Percentiles rank a stretch among this genome's conserved stretches.
Conservation (phyloP, 37 sponge, comb jelly and placozoan species). For the Chondrilla cf. caribensis region DNA sequence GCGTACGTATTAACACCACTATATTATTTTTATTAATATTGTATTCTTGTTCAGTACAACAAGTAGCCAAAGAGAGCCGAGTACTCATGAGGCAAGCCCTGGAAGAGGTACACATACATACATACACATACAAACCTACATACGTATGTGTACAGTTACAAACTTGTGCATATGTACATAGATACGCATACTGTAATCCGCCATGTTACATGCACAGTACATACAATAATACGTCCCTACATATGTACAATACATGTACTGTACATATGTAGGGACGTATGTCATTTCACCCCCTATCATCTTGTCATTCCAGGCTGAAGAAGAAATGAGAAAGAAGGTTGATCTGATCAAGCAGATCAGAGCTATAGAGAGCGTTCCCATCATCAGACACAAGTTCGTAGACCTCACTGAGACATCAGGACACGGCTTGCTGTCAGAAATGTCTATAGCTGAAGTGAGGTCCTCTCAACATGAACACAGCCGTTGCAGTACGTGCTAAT, state of each 20-base stretch:
- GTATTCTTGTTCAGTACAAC: too few species aligned
- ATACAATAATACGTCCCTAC: not conserved
- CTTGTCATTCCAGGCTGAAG: constrained; percentile 52
- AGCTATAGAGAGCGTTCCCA: constrained; percentile 90
- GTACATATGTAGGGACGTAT: too few species aligned
- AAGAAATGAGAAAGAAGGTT: constrained; percentile 82
- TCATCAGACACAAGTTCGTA: constrained; percentile 81
- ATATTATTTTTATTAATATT: too few species aligned
- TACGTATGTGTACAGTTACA: constrained; percentile 4
- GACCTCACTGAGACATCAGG: constrained; percentile 89
- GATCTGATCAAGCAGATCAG: constrained; percentile 93
- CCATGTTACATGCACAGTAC: not conserved
- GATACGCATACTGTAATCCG: not conserved
- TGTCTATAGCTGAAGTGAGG: constrained; percentile 95
- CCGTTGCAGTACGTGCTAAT: not conserved
- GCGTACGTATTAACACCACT: too few species aligned
- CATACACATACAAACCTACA: constrained; percentile 8
- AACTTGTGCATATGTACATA: not conserved
- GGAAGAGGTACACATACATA: constrained; percentile 62
- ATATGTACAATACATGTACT: not conserved
- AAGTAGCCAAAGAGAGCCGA: constrained; percentile 83
- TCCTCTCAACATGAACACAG: not conserved
- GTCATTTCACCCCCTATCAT: not conserved
- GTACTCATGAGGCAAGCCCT: constrained; percentile 84
- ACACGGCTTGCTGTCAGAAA: constrained; percentile 84